Evolutionary conservation across 2,113 vertebrate genomes (phyloP).

Genomic region (Malurus melanocephalus): DNA sequence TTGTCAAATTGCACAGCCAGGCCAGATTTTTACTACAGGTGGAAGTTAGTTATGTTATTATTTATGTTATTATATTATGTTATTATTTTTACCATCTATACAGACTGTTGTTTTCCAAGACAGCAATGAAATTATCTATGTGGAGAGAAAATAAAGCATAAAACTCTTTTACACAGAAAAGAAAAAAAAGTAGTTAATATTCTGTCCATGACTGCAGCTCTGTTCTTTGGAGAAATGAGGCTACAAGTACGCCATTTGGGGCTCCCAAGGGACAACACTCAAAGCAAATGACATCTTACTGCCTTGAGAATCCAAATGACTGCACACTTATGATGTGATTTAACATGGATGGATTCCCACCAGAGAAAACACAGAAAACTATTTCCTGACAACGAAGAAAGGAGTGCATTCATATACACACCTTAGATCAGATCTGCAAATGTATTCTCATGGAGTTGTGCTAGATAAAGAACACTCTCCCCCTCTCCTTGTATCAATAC

Average conservation of each 20-base stretch:
- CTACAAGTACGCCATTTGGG: neutral
- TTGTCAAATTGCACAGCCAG: conserved; percentile 6
- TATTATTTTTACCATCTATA: neutral
- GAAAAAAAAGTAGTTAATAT: neutral
- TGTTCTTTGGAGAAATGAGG: neutral
- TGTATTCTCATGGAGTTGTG: neutral
- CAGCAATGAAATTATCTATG: neutral
- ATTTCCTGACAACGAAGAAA: neutral
- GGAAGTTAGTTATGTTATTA: neutral
- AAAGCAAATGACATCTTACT: neutral
- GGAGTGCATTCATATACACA: neutral
- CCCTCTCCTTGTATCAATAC: neutral
- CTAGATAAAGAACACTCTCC: neutral
- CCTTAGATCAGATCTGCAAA: neutral
- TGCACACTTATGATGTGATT: neutral
- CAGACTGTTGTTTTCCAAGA: neutral
- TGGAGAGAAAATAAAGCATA: neutral
- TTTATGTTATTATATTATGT: neutral
- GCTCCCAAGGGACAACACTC: neutral
- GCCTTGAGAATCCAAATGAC: neutral
- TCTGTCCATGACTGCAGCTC: neutral
- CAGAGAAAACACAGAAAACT: neutral
- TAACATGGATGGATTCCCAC: neutral
- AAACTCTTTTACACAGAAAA: neutral
- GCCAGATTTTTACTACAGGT: conserved; percentile 8